Conservation (phyloP, 2,113 vertebrate species). For the Pimephales promelas region DNA sequence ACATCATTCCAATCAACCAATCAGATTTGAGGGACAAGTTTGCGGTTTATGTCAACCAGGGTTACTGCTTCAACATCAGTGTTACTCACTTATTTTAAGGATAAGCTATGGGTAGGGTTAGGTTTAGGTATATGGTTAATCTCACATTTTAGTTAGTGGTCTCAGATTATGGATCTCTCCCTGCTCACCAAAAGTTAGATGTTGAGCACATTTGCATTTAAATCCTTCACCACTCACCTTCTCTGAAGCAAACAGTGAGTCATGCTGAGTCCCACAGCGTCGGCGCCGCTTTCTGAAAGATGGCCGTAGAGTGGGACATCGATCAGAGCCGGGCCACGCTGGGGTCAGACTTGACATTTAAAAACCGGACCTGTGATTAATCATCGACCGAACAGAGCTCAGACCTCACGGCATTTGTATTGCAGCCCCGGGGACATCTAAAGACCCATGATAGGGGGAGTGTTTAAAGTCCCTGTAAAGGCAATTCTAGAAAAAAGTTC, state of each 20-base stretch:
- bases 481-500: too few relatives aligned
- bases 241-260: conserved; percentile 34
- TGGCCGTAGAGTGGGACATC: conserved; percentile 51
- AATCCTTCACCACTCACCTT: background rate
- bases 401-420: conserved; percentile 56
- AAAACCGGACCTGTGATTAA: conserved; percentile 59
- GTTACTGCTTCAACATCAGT: too few relatives aligned
- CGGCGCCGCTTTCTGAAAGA: conserved; percentile 45
- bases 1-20: too few relatives aligned
- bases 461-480: too few relatives aligned
- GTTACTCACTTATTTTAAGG: too few relatives aligned
- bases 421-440: conserved; percentile 37
- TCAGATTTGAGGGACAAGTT: too few relatives aligned
- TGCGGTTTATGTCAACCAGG: too few relatives aligned
- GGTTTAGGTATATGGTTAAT: too few relatives aligned
- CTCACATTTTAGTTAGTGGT: too few relatives aligned
- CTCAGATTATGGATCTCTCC: background rate
- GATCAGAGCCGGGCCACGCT: conserved; percentile 52
- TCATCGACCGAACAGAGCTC: conserved; percentile 49
- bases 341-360: conserved; percentile 58
- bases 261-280: background rate
- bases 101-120: too few relatives aligned
- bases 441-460: background rate
- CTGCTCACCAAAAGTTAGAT: background rate
- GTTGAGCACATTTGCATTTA: background rate